Evolutionary conservation across 2,797 vertebrate species (phyloP), one percentile per base, ranked within the genome.

Genomic region (Pseudochromis fuscus): DNA sequence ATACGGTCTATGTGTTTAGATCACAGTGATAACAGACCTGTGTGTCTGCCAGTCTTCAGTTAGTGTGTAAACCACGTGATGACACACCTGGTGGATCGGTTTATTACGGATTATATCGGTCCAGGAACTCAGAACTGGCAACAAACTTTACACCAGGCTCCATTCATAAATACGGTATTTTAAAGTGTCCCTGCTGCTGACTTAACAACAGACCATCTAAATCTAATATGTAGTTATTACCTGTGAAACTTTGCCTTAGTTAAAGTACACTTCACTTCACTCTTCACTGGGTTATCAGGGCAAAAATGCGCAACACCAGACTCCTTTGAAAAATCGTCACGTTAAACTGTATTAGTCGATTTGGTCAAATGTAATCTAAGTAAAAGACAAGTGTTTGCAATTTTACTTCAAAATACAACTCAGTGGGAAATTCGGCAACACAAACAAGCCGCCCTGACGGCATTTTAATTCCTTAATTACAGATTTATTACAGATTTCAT

Each of bases 31-130:
- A n/a, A n/a, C n/a, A n/a, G n/a, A n/a, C n/a, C n/a, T n/a, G 3
- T 7, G 0, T 1, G 11, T 30, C 0, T 2, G 7, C 4, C 16
- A 8, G 2, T 27, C 12, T 13, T 28, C 7, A 2, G 4, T 4
- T 21, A n/a, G 0, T 42, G 11, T 13, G 30, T 18, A 9, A 12
- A 28, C 0, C 11, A 30, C 24, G 46, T 28, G 18, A 12, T 51
- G 9, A 3, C 4, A 25, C 19, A 23, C 16, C 25, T 1, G 33
- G 0, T 12, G 13, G n/a, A 37, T 15, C 19, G 7, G 0, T 3
- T 15, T 33, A 9, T 23, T 10, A 35, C 19, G 23, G 4, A 31
- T 7, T 12, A 1, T 11, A 19, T 7, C 5, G 5, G 25, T 23
- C n/a, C n/a, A n/a, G n/a, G n/a, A n/a, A n/a, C n/a, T n/a, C n/a